Evolutionary conservation across 2,113 vertebrate genomes (phyloP).

Genomic region (Podarcis raffonei): DNA sequence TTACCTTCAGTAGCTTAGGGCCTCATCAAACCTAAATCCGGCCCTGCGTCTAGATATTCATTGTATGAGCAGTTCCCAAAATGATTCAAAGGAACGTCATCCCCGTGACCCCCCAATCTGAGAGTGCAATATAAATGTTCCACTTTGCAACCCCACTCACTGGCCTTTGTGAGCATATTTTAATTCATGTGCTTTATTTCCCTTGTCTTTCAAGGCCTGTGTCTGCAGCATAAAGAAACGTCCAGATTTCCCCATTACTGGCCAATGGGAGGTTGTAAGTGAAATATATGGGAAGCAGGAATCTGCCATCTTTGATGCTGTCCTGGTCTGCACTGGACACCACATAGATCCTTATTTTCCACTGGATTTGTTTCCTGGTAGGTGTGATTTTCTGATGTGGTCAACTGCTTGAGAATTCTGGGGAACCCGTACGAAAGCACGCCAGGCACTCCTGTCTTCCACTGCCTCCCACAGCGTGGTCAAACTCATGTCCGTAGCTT

Average conservation of each 20-base stretch:
- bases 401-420: neutral
- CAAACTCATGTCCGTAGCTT: too few species aligned
- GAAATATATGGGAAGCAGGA: conserved; percentile 66
- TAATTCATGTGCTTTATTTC: neutral
- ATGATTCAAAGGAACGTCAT: neutral
- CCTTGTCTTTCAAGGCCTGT: conserved; percentile 61
- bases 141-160: neutral
- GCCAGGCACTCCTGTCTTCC: too few species aligned
- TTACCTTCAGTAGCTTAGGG: too few species aligned
- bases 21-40: too few species aligned
- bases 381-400: conserved; percentile 2
- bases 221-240: conserved; percentile 72
- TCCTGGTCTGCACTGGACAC: conserved; percentile 80
- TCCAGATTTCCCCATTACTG: conserved; percentile 72
- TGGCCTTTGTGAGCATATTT: neutral
- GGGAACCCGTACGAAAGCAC: neutral
- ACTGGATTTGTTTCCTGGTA: conserved; percentile 79
- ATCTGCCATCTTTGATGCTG: conserved; percentile 74
- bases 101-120: neutral
- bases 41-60: neutral
- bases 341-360: conserved; percentile 71
- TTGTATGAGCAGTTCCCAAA: neutral
- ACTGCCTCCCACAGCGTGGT: too few species aligned
- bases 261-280: conserved; percentile 80
- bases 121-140: neutral